These are phyloP conservation scores for Panagrolaimus sp. DNA, from an alignment of 1,140 invertebrate genomes.

Conservation along the genomic window DNA sequence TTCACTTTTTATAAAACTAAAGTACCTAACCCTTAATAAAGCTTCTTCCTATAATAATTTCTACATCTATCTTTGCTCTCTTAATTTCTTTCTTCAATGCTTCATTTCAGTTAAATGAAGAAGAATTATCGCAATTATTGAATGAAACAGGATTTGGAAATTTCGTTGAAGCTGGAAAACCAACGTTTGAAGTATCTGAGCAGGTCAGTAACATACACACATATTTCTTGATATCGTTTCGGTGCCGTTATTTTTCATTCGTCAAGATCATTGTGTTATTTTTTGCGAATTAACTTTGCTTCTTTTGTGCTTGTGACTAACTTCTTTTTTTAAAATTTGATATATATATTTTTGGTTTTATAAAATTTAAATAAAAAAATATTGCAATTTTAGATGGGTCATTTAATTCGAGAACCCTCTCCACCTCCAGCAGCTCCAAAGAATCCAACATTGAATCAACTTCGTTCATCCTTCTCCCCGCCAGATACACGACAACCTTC, in stretches of 20 bases:
- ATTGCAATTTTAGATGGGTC: neutral
- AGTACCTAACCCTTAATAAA: conserved; percentile 17
- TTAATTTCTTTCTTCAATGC: neutral
- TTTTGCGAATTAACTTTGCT: neutral
- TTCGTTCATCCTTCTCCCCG: conserved; percentile 46
- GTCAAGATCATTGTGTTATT: conserved; percentile 7
- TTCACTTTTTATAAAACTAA: neutral
- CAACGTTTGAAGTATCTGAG: neutral
- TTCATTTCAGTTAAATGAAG: conserved; percentile 50
- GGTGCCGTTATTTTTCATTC: conserved; percentile 11
- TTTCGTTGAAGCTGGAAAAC: conserved; percentile 23
- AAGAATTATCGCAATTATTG: conserved; percentile 39
- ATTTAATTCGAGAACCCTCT: conserved; percentile 14
- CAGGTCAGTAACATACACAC: conserved; percentile 5
- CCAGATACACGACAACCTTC: conserved; percentile 23
- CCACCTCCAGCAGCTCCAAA: conserved; percentile 16
- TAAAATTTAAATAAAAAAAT: neutral
- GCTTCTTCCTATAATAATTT: conserved; percentile 1
- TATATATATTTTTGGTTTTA: neutral
- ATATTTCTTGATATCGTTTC: neutral
- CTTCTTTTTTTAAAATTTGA: too few relatives aligned
- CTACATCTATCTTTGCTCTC: conserved; percentile 18
- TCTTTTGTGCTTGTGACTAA: neutral
- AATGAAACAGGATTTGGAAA: conserved; percentile 40
- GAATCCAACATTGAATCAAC: conserved; percentile 44